Evolutionary conservation across 2,888 invertebrate species (phyloP).

Genomic region (Tetragonisca angustula): DNA sequence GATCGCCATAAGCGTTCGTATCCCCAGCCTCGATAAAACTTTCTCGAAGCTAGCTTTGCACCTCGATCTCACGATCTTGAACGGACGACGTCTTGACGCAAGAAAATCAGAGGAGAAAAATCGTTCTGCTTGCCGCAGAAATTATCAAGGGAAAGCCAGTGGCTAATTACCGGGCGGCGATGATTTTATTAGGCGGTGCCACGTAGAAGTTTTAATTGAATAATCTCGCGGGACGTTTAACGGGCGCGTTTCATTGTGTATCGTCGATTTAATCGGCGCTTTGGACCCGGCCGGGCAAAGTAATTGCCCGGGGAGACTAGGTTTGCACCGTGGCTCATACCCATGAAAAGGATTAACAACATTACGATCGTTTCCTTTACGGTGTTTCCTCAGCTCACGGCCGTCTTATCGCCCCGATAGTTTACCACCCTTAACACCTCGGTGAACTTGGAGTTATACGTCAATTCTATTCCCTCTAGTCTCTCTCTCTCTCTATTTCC

Average conservation of each 20-base stretch:
- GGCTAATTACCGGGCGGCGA: constrained; percentile 14
- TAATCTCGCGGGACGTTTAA: constrained; percentile 44
- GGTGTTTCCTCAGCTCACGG: constrained; percentile 13
- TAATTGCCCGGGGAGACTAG: constrained; percentile 36
- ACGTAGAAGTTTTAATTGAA: constrained; percentile 49
- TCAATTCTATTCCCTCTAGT: constrained; percentile 43
- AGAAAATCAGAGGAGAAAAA: background rate
- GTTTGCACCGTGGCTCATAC: constrained; percentile 36
- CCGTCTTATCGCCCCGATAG: constrained; percentile 50
- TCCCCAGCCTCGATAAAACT: too few species aligned
- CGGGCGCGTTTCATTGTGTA: constrained; percentile 41
- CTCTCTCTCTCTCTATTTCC: constrained; percentile 22
- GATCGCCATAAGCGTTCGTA: too few species aligned
- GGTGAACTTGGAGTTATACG: constrained; percentile 37
- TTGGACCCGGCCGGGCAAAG: constrained; percentile 22
- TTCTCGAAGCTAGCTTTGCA: too few species aligned
- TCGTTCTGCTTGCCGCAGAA: background rate
- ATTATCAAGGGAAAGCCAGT: constrained; percentile 4
- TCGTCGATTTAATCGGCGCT: constrained; percentile 51
- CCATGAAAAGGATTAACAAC: constrained; percentile 25
- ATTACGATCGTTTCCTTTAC: constrained; percentile 43
- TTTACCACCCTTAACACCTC: constrained; percentile 61
- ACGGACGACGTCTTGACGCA: too few species aligned
- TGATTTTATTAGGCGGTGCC: constrained; percentile 37
- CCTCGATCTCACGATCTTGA: too few species aligned